Evolutionary conservation across 1,140 invertebrate genomes (phyloP), one percentile per base, ranked within the genome.

Genomic region (Dendroctonus ponderosae): DNA sequence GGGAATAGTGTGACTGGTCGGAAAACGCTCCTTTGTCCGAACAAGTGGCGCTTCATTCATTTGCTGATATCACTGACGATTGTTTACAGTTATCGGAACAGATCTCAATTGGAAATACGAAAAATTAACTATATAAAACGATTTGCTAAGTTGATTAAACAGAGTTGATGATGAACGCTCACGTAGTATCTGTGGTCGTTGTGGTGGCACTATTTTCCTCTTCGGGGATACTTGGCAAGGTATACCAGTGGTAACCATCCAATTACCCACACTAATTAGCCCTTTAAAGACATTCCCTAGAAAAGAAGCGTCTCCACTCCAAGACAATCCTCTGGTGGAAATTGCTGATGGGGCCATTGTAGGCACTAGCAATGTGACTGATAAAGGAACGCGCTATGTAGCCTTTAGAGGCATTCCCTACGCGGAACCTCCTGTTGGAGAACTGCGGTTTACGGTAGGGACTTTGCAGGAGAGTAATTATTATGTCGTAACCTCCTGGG

Each of bases 391-490:
- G 42, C 8, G 12, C 0, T 84, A 80, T 73, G 83, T 82, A 73
- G 83, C 84, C 14, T 90, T 89, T 77, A 80, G 83, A 41, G 86
- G 86, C 1, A 86, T 90, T 41, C 87, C 86, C 0, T 90, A 87
- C 71, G 88, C 88, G 5, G 79, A 86, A 71, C 82, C 88, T 6
- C 89, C 88, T 0, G 70, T 88, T 0, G 85, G 83, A 12, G 77
- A 82, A 0, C 75, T 87, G 0, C 79, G 88, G 51, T 89, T 89
- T 53, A 73, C 83, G 77, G 76, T 71, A 42, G 63, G 56, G 12
- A 5, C 7, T 44, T 50, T 26, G 26, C 26, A 26, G 3, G 8
- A 60, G 6, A 9, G 8, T 8, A 11, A 26, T 60, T 40, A 14
- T 26, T 59, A 65, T 65, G 41, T 42, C 40, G 41, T 11, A 5